Percentiles rank a stretch among this genome's conserved stretches.
phyloP scores from a whole-genome alignment of 1,140 invertebrate species.

The Apocrypta bakeri region DNA sequence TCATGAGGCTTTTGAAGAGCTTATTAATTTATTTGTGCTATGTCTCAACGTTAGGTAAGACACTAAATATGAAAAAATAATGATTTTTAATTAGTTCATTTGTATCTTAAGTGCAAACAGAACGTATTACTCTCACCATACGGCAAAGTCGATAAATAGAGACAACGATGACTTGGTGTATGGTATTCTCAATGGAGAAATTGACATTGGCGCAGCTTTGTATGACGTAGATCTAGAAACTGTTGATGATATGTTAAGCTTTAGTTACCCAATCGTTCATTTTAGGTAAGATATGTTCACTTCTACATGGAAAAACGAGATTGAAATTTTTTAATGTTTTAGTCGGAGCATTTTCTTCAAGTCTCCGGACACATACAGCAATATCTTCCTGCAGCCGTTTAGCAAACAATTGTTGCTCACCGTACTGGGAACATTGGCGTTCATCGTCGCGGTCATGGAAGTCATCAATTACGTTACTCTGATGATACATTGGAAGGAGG shows the following conservation, averaged over 20 bases:
- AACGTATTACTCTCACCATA: conserved; percentile 4
- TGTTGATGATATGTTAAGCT: conserved; percentile 75
- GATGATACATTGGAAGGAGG: conserved; percentile 60
- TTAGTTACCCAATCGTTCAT: conserved; percentile 77
- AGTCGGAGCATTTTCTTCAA: conserved; percentile 80
- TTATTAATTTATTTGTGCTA: conserved; percentile 64
- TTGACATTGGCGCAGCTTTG: conserved; percentile 78
- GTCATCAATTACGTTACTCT: conserved; percentile 70
- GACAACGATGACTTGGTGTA: conserved; percentile 78
- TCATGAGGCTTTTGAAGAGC: conserved; percentile 65
- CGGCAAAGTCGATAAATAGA: conserved; percentile 74
- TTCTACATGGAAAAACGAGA: too few relatives aligned
- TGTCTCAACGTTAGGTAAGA: conserved; percentile 70
- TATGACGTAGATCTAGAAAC: conserved; percentile 75
- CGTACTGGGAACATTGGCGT: conserved; percentile 73
- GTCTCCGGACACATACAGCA: conserved; percentile 77
- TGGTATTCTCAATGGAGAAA: conserved; percentile 74
- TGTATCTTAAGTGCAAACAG: conserved; percentile 32
- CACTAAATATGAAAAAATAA: too few relatives aligned
- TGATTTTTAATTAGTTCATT: conserved; percentile 5
- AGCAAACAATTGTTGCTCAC: conserved; percentile 74
- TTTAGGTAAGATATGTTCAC: too few relatives aligned
- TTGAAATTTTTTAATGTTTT: neutral
- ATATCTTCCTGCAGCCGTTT: conserved; percentile 80
- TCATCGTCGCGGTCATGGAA: conserved; percentile 73